Conservation (phyloP, 2,797 vertebrate genomes). For the Novumbra hubbsi region DNA sequence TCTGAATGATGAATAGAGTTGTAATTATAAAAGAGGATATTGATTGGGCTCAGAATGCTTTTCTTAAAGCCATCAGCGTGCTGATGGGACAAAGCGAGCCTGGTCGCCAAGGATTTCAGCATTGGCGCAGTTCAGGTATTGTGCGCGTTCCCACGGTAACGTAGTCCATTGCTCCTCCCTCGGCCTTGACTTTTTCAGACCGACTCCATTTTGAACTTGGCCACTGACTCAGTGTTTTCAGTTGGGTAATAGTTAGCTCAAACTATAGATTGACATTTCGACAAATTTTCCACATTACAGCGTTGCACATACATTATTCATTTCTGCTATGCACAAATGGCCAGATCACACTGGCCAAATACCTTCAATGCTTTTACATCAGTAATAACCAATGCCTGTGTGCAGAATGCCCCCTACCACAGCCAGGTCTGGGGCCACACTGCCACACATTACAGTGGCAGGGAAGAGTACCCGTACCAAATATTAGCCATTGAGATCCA, state of each 20-base stretch:
- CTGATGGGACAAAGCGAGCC: slow-evolving; percentile 16
- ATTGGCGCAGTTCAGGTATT: slow-evolving; percentile 23
- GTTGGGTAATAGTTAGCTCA: not conserved
- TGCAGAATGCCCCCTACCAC: not conserved
- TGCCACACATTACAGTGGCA: too few relatives aligned
- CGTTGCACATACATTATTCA: not conserved
- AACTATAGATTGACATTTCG: not conserved
- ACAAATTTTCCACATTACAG: not conserved
- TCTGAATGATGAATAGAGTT: not conserved
- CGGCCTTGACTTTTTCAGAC: slow-evolving; percentile 40
- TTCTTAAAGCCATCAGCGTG: slow-evolving; percentile 9
- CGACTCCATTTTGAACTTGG: slow-evolving; percentile 13
- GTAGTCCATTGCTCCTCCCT: slow-evolving; percentile 6
- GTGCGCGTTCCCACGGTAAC: slow-evolving; percentile 45
- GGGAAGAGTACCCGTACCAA: too few relatives aligned
- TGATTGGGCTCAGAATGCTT: slow-evolving; percentile 8
- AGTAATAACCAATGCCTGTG: not conserved
- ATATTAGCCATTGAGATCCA: too few relatives aligned
- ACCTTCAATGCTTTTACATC: not conserved
- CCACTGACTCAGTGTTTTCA: slow-evolving; percentile 3
- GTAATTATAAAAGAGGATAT: not conserved
- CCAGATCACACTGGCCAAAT: not conserved
- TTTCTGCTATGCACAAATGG: not conserved
- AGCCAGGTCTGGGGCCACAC: not conserved
- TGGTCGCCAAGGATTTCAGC: slow-evolving; percentile 34